These are phyloP conservation scores for Crioceris asparagi DNA, from an alignment of 2,888 invertebrate genomes.

Conservation along the genomic window DNA sequence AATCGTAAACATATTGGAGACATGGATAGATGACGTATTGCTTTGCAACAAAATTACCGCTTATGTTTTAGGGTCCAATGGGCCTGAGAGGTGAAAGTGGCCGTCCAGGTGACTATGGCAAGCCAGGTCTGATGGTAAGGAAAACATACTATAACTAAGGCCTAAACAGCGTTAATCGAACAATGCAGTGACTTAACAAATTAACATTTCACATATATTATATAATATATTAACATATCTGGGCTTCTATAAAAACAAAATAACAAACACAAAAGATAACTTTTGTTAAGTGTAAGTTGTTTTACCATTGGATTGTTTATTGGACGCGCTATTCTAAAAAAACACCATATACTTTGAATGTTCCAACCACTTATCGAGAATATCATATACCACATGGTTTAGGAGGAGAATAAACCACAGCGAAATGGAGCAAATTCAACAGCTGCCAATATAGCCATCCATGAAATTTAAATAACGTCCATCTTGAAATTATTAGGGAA, in stretches of 20 bases:
- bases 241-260: no score
- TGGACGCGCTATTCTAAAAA: no score
- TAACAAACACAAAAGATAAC: no score
- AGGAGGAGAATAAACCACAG: constrained; percentile 34
- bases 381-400: constrained; percentile 18
- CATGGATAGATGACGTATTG: no score
- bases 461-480: no score
- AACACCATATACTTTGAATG: no score
- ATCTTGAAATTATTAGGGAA: no score
- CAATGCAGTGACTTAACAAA: constrained; percentile 36
- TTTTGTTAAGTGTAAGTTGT: no score
- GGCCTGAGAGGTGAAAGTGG: constrained; percentile 69
- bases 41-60: neutral
- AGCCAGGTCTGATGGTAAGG: constrained; percentile 71
- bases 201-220: no score
- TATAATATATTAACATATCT: no score
- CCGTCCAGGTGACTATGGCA: constrained; percentile 60
- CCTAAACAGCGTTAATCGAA: constrained; percentile 30
- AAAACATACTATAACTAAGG: constrained; percentile 34
- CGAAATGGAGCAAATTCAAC: constrained; percentile 19
- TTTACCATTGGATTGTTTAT: no score
- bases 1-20: no score
- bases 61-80: constrained; percentile 58
- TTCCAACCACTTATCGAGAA: constrained; percentile 9
- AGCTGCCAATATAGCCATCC: constrained; percentile 16